Evolutionary conservation across 1,140 invertebrate species (phyloP).

Genomic region (Bombus picipes): DNA sequence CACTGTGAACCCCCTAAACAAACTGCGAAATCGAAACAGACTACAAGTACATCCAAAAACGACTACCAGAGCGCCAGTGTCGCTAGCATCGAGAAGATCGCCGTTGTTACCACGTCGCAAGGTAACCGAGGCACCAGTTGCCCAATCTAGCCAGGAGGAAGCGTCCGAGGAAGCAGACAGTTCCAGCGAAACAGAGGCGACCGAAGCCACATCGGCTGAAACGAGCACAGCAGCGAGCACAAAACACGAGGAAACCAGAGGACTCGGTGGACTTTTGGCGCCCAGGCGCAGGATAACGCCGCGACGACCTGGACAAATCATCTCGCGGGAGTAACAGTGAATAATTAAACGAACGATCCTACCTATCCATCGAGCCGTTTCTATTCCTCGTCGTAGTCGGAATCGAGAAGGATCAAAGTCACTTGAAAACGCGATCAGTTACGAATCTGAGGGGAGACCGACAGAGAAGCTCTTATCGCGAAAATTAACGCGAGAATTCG

Average conservation of each 20-base stretch:
- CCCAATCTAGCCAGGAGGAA: slow-evolving; percentile 63
- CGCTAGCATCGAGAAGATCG: slow-evolving; percentile 72
- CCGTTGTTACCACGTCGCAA: slow-evolving; percentile 78
- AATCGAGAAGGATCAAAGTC: slow-evolving; percentile 2
- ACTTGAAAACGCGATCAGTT: neutral
- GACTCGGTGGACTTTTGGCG: slow-evolving; percentile 84
- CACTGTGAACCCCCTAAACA: slow-evolving; percentile 79
- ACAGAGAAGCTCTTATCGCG: neutral
- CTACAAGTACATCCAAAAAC: slow-evolving; percentile 78
- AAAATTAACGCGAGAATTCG: neutral
- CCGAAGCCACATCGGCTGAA: slow-evolving; percentile 81
- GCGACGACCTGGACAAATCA: slow-evolving; percentile 83
- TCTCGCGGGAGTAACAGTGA: slow-evolving; percentile 52
- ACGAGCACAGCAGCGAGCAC: slow-evolving; percentile 79
- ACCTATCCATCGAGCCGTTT: slow-evolving; percentile 12
- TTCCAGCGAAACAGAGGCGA: slow-evolving; percentile 73
- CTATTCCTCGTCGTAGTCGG: neutral
- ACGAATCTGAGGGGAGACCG: neutral
- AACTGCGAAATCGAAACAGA: slow-evolving; percentile 78
- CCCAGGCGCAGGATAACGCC: slow-evolving; percentile 84
- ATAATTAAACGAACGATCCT: neutral
- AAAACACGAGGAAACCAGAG: slow-evolving; percentile 83
- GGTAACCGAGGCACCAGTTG: slow-evolving; percentile 74
- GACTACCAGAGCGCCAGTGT: slow-evolving; percentile 73
- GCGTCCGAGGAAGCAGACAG: slow-evolving; percentile 40